A percentile compares a stretch with the other conserved stretches of the same genome.
These are phyloP conservation scores for Cygnus olor DNA, from an alignment of 2,797 vertebrate genomes.

Conservation along the genomic window DNA sequence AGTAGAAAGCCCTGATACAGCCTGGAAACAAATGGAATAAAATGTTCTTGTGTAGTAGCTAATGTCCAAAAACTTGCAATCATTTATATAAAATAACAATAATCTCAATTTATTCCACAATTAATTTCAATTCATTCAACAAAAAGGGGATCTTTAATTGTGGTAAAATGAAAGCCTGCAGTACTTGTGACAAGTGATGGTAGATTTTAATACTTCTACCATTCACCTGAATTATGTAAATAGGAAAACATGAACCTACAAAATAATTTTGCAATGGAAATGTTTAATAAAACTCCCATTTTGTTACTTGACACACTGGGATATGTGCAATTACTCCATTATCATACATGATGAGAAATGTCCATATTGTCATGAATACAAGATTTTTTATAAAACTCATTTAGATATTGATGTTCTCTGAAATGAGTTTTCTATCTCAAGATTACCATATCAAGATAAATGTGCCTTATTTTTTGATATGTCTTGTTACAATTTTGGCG, in stretches of 20 bases:
- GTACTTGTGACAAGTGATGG: constrained; percentile 52
- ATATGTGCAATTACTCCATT: constrained; percentile 84
- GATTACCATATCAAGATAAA: constrained; percentile 82
- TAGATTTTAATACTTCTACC: constrained; percentile 60
- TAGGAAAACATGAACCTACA: constrained; percentile 59
- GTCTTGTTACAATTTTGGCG: constrained; percentile 80
- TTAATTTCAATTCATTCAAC: constrained; percentile 60
- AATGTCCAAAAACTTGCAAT: constrained; percentile 78
- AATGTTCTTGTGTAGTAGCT: constrained; percentile 72
- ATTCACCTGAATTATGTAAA: constrained; percentile 66
- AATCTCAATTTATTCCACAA: constrained; percentile 58
- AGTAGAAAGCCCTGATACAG: constrained; percentile 50
- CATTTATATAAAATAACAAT: constrained; percentile 53
- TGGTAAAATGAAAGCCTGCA: constrained; percentile 73
- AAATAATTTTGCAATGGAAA: constrained; percentile 66
- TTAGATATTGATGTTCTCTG: constrained; percentile 74
- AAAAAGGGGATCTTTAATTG: constrained; percentile 68
- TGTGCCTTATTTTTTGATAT: constrained; percentile 89
- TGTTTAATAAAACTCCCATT: constrained; percentile 72
- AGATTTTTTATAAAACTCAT: constrained; percentile 78
- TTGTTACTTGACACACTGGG: constrained; percentile 82
- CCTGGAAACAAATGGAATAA: constrained; percentile 58
- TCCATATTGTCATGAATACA: constrained; percentile 62
- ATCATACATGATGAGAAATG: constrained; percentile 67
- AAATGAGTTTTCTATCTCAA: constrained; percentile 82